Percentiles rank a stretch among this genome's conserved stretches.
Evolutionary conservation across 2,888 invertebrate genomes (phyloP).

Genomic region (Octonoba sinensis): DNA sequence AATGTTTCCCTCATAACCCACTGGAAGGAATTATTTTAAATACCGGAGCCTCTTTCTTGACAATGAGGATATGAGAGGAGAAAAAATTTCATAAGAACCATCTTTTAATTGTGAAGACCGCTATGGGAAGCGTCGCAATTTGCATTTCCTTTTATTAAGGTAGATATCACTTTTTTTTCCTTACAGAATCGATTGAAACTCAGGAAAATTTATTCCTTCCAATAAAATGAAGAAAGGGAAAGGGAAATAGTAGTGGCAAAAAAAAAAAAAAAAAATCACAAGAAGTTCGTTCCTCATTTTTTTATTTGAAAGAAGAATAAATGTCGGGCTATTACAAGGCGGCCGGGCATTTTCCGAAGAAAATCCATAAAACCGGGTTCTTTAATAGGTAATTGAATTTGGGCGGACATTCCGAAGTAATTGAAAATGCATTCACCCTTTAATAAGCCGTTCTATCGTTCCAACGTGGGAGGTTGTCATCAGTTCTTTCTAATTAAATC

Average conservation of each 20-base stretch:
- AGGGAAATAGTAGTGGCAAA: too few species aligned
- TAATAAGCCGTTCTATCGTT: slow-evolving; percentile 53
- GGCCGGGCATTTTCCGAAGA: slow-evolving; percentile 38
- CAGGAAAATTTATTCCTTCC: slow-evolving; percentile 50
- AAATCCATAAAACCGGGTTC: slow-evolving; percentile 56
- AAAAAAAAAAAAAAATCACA: slow-evolving; percentile 9
- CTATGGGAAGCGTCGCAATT: slow-evolving; percentile 5
- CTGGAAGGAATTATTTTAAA: too few species aligned
- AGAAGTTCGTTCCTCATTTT: not conserved
- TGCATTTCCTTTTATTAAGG: slow-evolving; percentile 42
- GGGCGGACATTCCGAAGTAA: slow-evolving; percentile 57
- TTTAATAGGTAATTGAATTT: slow-evolving; percentile 62
- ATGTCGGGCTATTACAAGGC: slow-evolving; percentile 52
- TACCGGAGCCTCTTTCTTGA: too few species aligned
- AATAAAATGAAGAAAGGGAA: slow-evolving; percentile 24
- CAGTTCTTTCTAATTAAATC: slow-evolving; percentile 53
- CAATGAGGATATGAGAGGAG: too few species aligned
- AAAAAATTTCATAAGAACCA: too few species aligned
- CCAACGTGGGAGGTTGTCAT: slow-evolving; percentile 23
- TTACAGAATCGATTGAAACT: slow-evolving; percentile 18
- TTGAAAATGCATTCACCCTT: slow-evolving; percentile 61
- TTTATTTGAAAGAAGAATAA: slow-evolving; percentile 13
- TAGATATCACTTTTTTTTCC: too few species aligned
- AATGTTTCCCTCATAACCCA: too few species aligned
- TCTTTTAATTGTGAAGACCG: too few species aligned